phyloP scores from a whole-genome alignment of 2,888 invertebrate genomes.

The Camptogramma bilineatum region DNA sequence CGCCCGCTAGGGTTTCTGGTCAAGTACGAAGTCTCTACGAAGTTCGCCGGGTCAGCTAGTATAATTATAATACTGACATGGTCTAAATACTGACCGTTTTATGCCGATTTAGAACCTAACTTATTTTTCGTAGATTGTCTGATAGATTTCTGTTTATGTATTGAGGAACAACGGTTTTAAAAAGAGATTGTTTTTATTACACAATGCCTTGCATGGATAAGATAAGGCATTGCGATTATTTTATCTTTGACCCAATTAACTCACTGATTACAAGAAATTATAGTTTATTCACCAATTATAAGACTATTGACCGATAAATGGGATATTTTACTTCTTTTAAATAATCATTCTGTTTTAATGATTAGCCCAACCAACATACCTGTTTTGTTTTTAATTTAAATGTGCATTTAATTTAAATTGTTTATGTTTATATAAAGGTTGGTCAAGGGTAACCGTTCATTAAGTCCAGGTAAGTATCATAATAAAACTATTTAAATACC shows the following conservation, averaged over 20 bases:
- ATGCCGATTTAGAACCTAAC: too few species aligned
- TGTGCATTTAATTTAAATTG: not conserved
- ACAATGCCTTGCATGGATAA: slow-evolving; percentile 9
- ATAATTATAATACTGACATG: too few species aligned
- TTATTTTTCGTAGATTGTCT: too few species aligned
- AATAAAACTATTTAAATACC: not conserved
- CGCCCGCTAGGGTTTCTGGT: too few species aligned
- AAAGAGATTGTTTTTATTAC: slow-evolving; percentile 4
- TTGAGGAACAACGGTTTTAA: not conserved
- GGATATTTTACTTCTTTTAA: not conserved
- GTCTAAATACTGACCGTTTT: too few species aligned
- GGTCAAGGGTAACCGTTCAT: slow-evolving; percentile 1
- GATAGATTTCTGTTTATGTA: not conserved
- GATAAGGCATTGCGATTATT: slow-evolving; percentile 10
- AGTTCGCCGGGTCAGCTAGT: too few species aligned
- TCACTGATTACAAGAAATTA: slow-evolving; percentile 28
- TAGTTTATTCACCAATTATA: slow-evolving; percentile 22
- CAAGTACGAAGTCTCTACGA: too few species aligned
- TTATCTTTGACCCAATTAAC: slow-evolving; percentile 40
- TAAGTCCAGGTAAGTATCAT: not conserved
- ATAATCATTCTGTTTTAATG: not conserved
- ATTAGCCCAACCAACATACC: not conserved
- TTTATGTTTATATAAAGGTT: not conserved
- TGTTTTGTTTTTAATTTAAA: not conserved
- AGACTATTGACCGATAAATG: slow-evolving; percentile 32